These are phyloP conservation scores for Ooceraea biroi DNA, from an alignment of 1,140 invertebrate genomes.

Conservation along the genomic window DNA sequence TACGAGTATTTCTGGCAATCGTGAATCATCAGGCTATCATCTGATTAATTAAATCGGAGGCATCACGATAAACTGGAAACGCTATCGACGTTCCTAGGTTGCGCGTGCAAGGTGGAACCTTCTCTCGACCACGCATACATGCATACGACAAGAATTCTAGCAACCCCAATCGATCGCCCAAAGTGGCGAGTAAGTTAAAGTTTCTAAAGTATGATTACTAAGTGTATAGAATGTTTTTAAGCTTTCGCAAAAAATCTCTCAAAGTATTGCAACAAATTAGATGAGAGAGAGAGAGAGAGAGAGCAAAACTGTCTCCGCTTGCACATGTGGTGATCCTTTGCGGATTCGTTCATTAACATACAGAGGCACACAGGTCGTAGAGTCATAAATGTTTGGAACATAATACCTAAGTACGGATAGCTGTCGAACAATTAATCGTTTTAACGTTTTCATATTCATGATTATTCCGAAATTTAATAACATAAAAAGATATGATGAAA, in stretches of 20 bases:
- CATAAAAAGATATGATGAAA: too few species aligned
- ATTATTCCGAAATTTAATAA: too few species aligned
- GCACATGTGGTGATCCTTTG: constrained; percentile 28
- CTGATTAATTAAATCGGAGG: not conserved
- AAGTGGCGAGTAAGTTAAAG: constrained; percentile 45
- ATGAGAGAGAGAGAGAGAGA: too few species aligned
- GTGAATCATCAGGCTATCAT: constrained; percentile 6
- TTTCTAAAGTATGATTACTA: constrained; percentile 71
- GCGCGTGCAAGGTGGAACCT: constrained; percentile 4
- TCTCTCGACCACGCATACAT: constrained; percentile 54
- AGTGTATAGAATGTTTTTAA: constrained; percentile 68
- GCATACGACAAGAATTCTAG: constrained; percentile 57
- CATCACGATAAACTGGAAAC: not conserved
- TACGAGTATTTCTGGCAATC: not conserved
- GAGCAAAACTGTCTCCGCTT: constrained; percentile 56
- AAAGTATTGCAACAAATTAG: constrained; percentile 67
- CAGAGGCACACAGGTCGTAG: constrained; percentile 36
- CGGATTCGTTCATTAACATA: constrained; percentile 18
- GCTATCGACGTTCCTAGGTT: not conserved
- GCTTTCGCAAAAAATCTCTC: constrained; percentile 66
- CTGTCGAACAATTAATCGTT: constrained; percentile 5
- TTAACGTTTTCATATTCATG: not conserved
- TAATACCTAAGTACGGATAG: constrained; percentile 36
- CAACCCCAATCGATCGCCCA: constrained; percentile 54
- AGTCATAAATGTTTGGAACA: not conserved